Evolutionary conservation across 2,797 vertebrate species (phyloP), one percentile per base, ranked within the genome.

Genomic region (Mareca penelope): DNA sequence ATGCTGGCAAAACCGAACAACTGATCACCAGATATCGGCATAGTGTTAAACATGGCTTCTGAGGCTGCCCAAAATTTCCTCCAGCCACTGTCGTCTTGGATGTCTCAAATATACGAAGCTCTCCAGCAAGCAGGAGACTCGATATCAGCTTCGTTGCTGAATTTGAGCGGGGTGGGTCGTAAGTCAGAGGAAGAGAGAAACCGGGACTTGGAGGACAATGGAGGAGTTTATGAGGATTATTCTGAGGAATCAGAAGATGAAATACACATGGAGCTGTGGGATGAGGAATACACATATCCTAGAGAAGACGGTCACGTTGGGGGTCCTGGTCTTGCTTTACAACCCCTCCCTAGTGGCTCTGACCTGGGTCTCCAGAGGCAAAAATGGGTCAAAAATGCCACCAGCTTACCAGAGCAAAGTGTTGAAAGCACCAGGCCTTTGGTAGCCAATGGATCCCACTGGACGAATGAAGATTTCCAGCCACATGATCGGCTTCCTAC

Each of bases 41-140:
- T 88, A 96, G 94, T 95, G 65, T 91, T 94, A 89, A 91, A 69
- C 95, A 98, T 98, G 98, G 97, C 97, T 26, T 97, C 98, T 88
- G 97, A 97, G 95, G 96, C 97, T 93, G 80, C 94, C 83, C 97
- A 96, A 61, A 98, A 94, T 92, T 97, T 98, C 90, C 97, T 98
- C 75, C 97, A 98, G 87, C 96, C 98, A 18, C 92, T 98, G 55
- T 98, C 98, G 24, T 96, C 98, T 61, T 98, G 98, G 98, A 97
- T 98, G 88, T 97, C 98, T 69, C 97, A 98, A 53, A 84, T 98
- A 69, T 98, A 98, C 0, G 98, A 98, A 96, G 97, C 98, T 42
- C 93, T 98, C 83, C 97, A 98, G 33, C 97, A 98, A 89, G 97
- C 97, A 31, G 97, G 98, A n/a, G 97, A 97, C 67, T 95, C 84